Evolutionary conservation across 2,888 invertebrate species (phyloP).

Genomic region (Cremastobaeus sp.): DNA sequence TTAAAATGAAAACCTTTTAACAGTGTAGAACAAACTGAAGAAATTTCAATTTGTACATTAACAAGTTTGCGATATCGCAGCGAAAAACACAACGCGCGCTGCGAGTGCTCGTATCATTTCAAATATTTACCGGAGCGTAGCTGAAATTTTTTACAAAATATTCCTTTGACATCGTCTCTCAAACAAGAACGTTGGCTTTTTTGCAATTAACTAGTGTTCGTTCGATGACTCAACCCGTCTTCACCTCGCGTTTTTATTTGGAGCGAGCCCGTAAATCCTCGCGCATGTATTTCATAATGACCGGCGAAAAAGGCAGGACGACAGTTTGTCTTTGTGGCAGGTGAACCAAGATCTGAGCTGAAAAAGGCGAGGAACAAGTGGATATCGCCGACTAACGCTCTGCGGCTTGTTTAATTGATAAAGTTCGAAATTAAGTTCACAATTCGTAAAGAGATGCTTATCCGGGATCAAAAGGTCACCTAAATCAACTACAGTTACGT

Average conservation of each 20-base stretch:
- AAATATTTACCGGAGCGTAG: too few relatives aligned
- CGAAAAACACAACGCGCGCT: too few relatives aligned
- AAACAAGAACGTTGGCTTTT: background rate
- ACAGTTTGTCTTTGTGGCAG: constrained; percentile 16
- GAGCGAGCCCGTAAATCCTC: constrained; percentile 4
- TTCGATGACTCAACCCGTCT: constrained; percentile 21
- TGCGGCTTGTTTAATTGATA: constrained; percentile 40
- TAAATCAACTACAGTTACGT: constrained; percentile 39
- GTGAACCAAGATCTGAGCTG: background rate
- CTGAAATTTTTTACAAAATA: too few relatives aligned
- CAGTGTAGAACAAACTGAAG: background rate
- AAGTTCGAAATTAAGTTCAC: constrained; percentile 37
- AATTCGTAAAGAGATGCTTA: constrained; percentile 37
- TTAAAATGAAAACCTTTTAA: background rate
- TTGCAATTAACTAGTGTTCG: constrained; percentile 16
- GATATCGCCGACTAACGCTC: constrained; percentile 29
- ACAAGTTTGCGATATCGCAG: too few relatives aligned
- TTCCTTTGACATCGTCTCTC: background rate
- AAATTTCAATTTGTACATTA: too few relatives aligned
- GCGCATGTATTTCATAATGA: constrained; percentile 13
- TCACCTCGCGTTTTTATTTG: constrained; percentile 29
- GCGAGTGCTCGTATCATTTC: too few relatives aligned
- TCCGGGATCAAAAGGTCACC: constrained; percentile 47
- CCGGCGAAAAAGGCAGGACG: constrained; percentile 15
- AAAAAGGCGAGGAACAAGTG: constrained; percentile 1